These are phyloP conservation scores for Pseudomyrmex concolor DNA, from an alignment of 1,140 invertebrate species.

Conservation along the genomic window DNA sequence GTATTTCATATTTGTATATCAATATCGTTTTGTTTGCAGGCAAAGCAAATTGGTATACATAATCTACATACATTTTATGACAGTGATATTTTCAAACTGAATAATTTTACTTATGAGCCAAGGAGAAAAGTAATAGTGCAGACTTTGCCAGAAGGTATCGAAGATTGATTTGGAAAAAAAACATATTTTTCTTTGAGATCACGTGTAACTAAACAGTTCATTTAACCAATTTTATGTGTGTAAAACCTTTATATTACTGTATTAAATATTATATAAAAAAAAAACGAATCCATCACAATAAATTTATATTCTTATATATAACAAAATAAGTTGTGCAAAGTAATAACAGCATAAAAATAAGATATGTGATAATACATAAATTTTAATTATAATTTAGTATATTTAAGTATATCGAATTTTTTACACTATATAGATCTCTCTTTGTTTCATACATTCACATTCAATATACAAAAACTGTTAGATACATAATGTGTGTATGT, in stretches of 20 bases:
- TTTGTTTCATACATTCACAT: conserved; percentile 4
- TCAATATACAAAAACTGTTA: conserved; percentile 40
- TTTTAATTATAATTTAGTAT: background rate
- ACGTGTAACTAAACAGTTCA: too few species aligned
- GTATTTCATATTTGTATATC: background rate
- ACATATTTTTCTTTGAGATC: conserved; percentile 11
- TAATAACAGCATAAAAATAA: conserved; percentile 46
- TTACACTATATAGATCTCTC: background rate
- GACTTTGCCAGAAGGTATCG: conserved; percentile 87
- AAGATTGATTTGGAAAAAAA: conserved; percentile 66
- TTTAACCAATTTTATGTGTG: background rate
- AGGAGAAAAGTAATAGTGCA: conserved; percentile 95
- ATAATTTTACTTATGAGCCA: conserved; percentile 94
- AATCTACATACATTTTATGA: conserved; percentile 97
- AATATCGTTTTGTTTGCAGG: conserved; percentile 86
- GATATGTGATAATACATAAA: too few species aligned
- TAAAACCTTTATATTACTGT: conserved; percentile 18
- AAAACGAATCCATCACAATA: too few species aligned
- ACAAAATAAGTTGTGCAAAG: background rate
- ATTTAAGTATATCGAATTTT: conserved; percentile 37
- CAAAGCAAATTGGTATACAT: conserved; percentile 95
- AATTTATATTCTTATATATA: conserved; percentile 3
- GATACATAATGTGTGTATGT: too few species aligned
- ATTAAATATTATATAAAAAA: background rate
- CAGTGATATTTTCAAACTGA: conserved; percentile 95